phyloP scores from a whole-genome alignment of 2,797 vertebrate species.

The Mormyrops attenuatus region DNA sequence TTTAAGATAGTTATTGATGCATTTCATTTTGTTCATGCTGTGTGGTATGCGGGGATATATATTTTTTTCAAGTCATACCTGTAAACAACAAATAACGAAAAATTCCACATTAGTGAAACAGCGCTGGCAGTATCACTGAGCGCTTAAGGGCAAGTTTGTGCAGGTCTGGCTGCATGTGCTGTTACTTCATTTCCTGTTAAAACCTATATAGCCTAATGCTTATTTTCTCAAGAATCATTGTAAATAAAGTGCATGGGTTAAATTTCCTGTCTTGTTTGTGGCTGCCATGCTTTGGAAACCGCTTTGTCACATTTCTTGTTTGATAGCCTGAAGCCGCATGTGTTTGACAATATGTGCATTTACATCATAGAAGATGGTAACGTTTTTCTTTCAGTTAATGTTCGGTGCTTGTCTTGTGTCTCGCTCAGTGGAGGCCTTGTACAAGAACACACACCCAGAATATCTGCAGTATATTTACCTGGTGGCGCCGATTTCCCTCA shows the following conservation, averaged over 20 bases:
- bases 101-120: background rate
- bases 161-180: background rate
- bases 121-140: background rate
- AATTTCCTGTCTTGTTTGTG: background rate
- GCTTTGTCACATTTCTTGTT: background rate
- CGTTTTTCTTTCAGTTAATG: background rate
- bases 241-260: background rate
- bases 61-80: background rate
- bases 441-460: slow-evolving; percentile 82
- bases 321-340: background rate
- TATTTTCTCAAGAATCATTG: background rate
- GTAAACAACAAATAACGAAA: background rate
- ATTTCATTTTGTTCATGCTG: background rate
- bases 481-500: slow-evolving; percentile 92
- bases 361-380: background rate
- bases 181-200: background rate
- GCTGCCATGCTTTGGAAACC: background rate
- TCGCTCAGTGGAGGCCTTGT: slow-evolving; percentile 75
- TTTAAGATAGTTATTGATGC: background rate
- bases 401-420: background rate
- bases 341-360: background rate
- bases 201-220: background rate
- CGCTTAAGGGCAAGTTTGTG: background rate
- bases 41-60: background rate
- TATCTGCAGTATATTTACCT: slow-evolving; percentile 97